Evolutionary conservation across 2,888 invertebrate genomes (phyloP).

Genomic region (Abrostola tripartita): DNA sequence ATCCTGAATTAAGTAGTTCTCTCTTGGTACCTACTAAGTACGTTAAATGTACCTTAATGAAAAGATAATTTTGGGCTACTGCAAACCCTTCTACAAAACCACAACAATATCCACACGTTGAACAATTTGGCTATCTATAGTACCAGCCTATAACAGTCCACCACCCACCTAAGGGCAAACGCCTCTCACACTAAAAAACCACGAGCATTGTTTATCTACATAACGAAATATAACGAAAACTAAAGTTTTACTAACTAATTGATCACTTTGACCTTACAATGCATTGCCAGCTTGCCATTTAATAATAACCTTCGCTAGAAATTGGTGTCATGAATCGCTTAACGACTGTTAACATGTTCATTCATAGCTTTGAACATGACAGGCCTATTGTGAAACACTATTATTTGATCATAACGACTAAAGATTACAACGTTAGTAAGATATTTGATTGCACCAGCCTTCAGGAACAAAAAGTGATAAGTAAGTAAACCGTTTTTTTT

Average conservation of each 20-base stretch:
- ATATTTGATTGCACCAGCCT: too few relatives aligned
- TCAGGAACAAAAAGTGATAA: too few relatives aligned
- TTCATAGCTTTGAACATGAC: slow-evolving; percentile 8
- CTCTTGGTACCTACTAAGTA: too few relatives aligned
- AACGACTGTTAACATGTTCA: slow-evolving; percentile 8
- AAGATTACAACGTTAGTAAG: not conserved
- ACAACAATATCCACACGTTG: too few relatives aligned
- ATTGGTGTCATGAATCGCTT: slow-evolving; percentile 34
- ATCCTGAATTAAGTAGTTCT: too few relatives aligned
- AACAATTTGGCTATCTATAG: too few relatives aligned
- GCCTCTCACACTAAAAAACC: not conserved
- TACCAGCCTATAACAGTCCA: too few relatives aligned
- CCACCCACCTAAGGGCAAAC: too few relatives aligned
- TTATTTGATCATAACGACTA: not conserved
- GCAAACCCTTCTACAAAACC: too few relatives aligned
- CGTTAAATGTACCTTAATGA: too few relatives aligned
- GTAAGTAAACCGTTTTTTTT: too few relatives aligned
- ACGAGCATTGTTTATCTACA: not conserved
- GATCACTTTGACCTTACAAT: slow-evolving; percentile 42
- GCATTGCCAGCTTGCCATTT: slow-evolving; percentile 22
- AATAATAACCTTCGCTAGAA: slow-evolving; percentile 40
- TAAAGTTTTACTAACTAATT: slow-evolving; percentile 14
- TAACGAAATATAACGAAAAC: slow-evolving; percentile 19
- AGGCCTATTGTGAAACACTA: slow-evolving; percentile 7
- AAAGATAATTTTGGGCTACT: too few relatives aligned